Percentiles rank a stretch among this genome's conserved stretches.
phyloP scores from a whole-genome alignment of 2,888 invertebrate genomes.

The Nasonovia ribisnigri region DNA sequence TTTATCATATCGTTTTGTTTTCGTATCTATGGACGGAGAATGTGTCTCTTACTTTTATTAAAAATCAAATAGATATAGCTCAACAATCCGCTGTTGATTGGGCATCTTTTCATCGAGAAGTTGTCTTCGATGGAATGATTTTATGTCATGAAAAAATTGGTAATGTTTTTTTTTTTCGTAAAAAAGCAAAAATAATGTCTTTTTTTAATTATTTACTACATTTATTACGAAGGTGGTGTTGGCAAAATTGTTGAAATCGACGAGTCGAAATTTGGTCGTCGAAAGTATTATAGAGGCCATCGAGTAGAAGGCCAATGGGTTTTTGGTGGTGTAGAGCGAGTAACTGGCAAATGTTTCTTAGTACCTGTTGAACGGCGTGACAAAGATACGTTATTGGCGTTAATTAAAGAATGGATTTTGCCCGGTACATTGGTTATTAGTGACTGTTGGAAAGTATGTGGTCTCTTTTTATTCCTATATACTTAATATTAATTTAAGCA shows the following conservation, averaged over 20 bases:
- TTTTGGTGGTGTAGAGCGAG: slow-evolving; percentile 25
- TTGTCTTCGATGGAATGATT: too few species aligned
- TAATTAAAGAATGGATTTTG: too few species aligned
- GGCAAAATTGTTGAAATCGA: too few species aligned
- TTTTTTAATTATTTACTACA: background rate
- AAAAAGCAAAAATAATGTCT: background rate
- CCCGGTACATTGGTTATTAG: background rate
- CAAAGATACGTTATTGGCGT: background rate
- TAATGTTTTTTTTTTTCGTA: background rate
- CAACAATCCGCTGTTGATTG: slow-evolving; percentile 11
- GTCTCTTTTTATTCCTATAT: background rate
- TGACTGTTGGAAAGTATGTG: background rate
- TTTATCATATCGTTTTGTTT: background rate
- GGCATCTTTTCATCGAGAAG: slow-evolving; percentile 24
- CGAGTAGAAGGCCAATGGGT: slow-evolving; percentile 30
- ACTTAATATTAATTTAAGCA: background rate
- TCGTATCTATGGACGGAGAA: slow-evolving; percentile 4
- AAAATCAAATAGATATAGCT: background rate
- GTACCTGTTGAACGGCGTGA: background rate
- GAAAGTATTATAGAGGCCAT: slow-evolving; percentile 37
- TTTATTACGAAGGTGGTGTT: background rate
- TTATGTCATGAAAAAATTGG: slow-evolving; percentile 3
- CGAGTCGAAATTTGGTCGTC: too few species aligned
- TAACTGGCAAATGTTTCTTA: background rate
- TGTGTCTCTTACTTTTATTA: background rate